Evolutionary conservation across 2,888 invertebrate species (phyloP).

Genomic region (Schizotus pectinicornis): DNA sequence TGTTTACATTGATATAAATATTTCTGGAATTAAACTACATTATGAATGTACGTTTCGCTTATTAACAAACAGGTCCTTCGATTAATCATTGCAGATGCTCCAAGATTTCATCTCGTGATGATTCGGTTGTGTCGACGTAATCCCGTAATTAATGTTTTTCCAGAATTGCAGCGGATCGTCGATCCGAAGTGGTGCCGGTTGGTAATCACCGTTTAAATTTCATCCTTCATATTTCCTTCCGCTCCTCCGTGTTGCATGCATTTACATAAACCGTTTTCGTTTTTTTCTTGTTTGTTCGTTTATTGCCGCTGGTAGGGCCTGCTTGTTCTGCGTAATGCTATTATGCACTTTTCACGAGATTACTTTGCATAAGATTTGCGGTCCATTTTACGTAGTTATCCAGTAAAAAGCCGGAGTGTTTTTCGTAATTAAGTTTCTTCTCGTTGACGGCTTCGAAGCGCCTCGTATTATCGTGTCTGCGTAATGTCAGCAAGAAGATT

Average conservation of each 20-base stretch:
- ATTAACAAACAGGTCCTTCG: too few species aligned
- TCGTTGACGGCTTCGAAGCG: conserved; percentile 39
- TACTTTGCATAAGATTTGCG: conserved; percentile 44
- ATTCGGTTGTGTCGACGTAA: too few species aligned
- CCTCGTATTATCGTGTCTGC: conserved; percentile 31
- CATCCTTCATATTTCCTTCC: conserved; percentile 26
- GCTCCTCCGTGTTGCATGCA: conserved; percentile 27
- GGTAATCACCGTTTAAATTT: conserved; percentile 24
- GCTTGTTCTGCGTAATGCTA: conserved; percentile 42
- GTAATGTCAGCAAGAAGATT: conserved; percentile 17
- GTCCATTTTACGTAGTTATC: conserved; percentile 41
- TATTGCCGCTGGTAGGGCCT: conserved; percentile 27
- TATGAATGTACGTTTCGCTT: too few species aligned
- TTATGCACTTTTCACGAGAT: conserved; percentile 49
- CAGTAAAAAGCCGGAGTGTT: conserved; percentile 45
- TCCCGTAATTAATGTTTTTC: too few species aligned
- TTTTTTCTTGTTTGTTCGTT: conserved; percentile 33
- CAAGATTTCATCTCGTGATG: too few species aligned
- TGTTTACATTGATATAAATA: too few species aligned
- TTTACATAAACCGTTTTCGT: conserved; percentile 28
- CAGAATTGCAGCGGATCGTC: too few species aligned
- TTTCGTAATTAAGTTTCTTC: conserved; percentile 49
- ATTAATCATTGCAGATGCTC: too few species aligned
- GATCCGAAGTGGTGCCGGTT: not conserved
- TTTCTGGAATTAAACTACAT: too few species aligned